Percentiles rank a stretch among this genome's conserved stretches.
Evolutionary conservation across 92 coral and sea anemone genomes (phyloP).

Genomic region (Galaxea fascicularis): DNA sequence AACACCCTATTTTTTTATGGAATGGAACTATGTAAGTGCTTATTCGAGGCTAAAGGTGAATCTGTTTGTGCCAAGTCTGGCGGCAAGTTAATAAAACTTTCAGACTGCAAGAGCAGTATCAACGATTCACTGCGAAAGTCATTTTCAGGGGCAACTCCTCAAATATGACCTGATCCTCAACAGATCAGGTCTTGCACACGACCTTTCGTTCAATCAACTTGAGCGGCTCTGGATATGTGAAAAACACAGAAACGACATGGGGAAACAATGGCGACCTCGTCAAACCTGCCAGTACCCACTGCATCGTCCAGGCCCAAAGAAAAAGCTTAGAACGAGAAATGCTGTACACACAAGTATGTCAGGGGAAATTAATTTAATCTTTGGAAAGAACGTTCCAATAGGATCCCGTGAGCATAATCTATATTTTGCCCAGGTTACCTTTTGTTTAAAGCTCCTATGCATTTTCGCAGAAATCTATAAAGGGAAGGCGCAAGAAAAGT

Average conservation of each 20-base stretch:
- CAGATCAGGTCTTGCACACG: conserved; percentile 64
- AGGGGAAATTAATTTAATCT: conserved; percentile 60
- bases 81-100: conserved; percentile 40
- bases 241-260: conserved; percentile 65
- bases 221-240: conserved; percentile 71
- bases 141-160: conserved; percentile 35
- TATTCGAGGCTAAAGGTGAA: conserved; percentile 50
- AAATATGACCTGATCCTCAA: conserved; percentile 66
- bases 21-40: conserved; percentile 64
- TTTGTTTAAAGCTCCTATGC: too few species aligned
- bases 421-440: too few species aligned
- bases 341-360: conserved; percentile 61
- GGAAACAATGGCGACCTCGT: conserved; percentile 68
- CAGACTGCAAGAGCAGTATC: conserved; percentile 47
- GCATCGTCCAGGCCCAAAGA: conserved; percentile 63
- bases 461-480: too few species aligned
- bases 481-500: too few species aligned
- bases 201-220: conserved; percentile 57
- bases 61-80: conserved; percentile 36
- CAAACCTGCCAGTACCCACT: conserved; percentile 72
- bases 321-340: conserved; percentile 63
- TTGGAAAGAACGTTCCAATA: conserved; percentile 59
- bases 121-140: conserved; percentile 3
- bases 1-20: background rate
- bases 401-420: conserved; percentile 71